These are phyloP conservation scores for Hydropsyche tenuis DNA, from an alignment of 1,140 invertebrate species.

Conservation along the genomic window DNA sequence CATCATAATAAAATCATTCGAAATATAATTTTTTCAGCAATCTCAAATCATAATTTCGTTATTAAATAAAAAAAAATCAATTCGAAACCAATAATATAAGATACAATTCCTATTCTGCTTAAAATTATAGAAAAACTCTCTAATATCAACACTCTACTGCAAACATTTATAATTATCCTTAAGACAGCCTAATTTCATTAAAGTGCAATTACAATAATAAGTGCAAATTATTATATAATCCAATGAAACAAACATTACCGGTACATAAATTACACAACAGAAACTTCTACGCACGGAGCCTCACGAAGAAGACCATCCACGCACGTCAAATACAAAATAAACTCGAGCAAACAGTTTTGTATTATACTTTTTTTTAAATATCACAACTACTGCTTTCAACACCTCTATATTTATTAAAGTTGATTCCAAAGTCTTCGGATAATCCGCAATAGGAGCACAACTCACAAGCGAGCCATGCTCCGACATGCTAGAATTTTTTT, in stretches of 20 bases:
- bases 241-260: conserved; percentile 6
- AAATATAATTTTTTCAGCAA: neutral
- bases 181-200: conserved; percentile 22
- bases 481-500: neutral
- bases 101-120: no score
- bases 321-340: no score
- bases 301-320: no score
- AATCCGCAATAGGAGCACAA: neutral
- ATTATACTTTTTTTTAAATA: conserved; percentile 5
- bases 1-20: no score
- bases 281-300: neutral
- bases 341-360: no score
- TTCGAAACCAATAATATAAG: no score
- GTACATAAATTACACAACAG: conserved; percentile 3
- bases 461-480: neutral
- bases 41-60: no score
- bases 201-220: conserved; percentile 47
- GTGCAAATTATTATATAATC: conserved; percentile 34
- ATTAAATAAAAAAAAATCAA: no score
- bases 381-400: conserved; percentile 27
- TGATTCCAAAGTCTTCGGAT: conserved; percentile 26
- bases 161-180: conserved; percentile 20
- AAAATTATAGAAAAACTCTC: no score
- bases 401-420: conserved; percentile 25
- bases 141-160: conserved; percentile 24